Evolutionary conservation across 2,888 invertebrate genomes (phyloP), one percentile per base, ranked within the genome.

Genomic region (Stegana nigrithorax): DNA sequence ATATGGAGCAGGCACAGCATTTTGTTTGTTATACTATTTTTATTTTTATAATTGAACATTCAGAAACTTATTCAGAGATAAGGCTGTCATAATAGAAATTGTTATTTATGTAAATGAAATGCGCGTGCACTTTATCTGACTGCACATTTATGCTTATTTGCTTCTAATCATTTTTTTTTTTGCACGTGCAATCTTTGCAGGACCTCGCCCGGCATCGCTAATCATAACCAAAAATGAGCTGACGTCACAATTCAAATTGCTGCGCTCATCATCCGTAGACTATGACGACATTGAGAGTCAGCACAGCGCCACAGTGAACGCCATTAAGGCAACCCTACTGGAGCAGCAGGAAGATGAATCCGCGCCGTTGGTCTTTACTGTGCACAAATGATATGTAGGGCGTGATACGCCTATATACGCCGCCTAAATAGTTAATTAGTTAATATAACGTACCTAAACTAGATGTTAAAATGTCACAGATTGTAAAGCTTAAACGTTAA

Each of bases 251-350:
- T 84, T 84, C 62, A 86, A 85, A 66, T 70, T 86, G 64, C 76
- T 83, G 36, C 83, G 86, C 55, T 85, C 86, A 21, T 80, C 83
- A 2, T 86, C 86, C 1, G 81, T 85, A 17, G 86, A 86, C 67
- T 86, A 85, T 60, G 86, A 86, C 47, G 84, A 85, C 58, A 75
- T 83, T 25, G 85, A 85, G 67, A 76, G 80, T 85, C 84, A 84
- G 67, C 72, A 75, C 25, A 75, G 71, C 58, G 57, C 63, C 2
- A 60, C 68, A 23, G 66, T 67, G 21, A 71, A 70, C 27, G 68
- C 67, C 45, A 69, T 79, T 25, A 61, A 77, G 17, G 70, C 77
- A 10, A 68, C 73, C 0, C 39, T 80, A 39, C 60, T 79, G 4
- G 83, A 82, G 23, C 82, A 84, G 64, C 85, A 81, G 50, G 85